Conservation (phyloP, 2,888 invertebrate species). For the Sphaeridia pumilis region DNA sequence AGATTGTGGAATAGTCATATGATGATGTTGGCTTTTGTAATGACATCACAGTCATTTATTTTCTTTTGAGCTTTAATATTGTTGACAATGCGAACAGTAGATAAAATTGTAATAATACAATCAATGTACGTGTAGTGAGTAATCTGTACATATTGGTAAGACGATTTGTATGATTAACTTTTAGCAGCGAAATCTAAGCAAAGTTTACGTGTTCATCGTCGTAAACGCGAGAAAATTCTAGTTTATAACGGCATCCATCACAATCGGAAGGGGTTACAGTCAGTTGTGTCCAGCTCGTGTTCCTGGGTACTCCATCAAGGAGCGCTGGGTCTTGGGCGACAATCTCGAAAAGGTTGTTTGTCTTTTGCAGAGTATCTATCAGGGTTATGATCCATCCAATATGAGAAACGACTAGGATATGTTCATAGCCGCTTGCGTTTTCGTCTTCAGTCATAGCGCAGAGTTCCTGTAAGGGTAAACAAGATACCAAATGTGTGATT, state of each 20-base stretch:
- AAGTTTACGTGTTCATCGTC: constrained; percentile 9
- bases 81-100: too few relatives aligned
- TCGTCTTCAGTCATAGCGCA: constrained; percentile 21
- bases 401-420: constrained; percentile 31
- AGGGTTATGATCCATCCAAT: constrained; percentile 30
- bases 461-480: constrained; percentile 19
- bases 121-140: too few relatives aligned
- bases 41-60: too few relatives aligned
- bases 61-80: too few relatives aligned
- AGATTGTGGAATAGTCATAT: too few relatives aligned
- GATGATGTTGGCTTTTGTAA: too few relatives aligned
- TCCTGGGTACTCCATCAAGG: constrained; percentile 17
- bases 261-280: constrained; percentile 11
- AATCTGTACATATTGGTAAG: too few relatives aligned
- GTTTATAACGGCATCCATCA: constrained; percentile 2
- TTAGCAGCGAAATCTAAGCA: too few relatives aligned
- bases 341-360: constrained; percentile 11
- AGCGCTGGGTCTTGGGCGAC: constrained; percentile 17
- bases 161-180: too few relatives aligned
- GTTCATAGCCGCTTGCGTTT: constrained; percentile 14
- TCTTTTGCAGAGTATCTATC: constrained; percentile 21
- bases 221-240: constrained; percentile 12
- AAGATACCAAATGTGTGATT: too few relatives aligned
- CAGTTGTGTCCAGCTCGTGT: constrained; percentile 22
- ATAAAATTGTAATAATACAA: too few relatives aligned